Percentiles rank a stretch among this genome's conserved stretches.
Evolutionary conservation across 2,888 invertebrate species (phyloP).

Genomic region (Keiferia lycopersicella): DNA sequence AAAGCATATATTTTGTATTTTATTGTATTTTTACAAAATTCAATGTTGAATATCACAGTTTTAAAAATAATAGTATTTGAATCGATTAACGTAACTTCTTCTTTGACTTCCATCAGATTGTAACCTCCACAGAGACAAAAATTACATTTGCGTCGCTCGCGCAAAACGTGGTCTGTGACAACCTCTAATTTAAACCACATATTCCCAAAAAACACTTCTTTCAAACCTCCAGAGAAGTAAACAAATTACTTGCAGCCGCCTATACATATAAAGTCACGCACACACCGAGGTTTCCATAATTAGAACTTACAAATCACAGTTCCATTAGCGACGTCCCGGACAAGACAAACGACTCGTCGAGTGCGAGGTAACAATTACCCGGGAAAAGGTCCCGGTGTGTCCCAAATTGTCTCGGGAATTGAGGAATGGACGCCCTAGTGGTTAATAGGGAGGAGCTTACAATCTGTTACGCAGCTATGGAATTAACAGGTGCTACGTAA

Average conservation of each 20-base stretch:
- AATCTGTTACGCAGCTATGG: no score
- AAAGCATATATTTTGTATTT: no score
- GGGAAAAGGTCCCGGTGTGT: constrained; percentile 41
- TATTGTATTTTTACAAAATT: no score
- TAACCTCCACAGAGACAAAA: no score
- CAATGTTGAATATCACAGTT: no score
- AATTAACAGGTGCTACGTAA: not conserved
- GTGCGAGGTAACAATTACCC: constrained; percentile 66
- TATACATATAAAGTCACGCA: constrained; percentile 26
- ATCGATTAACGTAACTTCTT: not conserved
- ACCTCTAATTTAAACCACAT: constrained; percentile 5
- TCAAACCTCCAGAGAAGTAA: constrained; percentile 16
- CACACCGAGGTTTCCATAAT: constrained; percentile 42
- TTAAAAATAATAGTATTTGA: no score
- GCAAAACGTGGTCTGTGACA: no score
- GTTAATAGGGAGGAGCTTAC: not conserved
- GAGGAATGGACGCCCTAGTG: constrained; percentile 20
- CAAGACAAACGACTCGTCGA: constrained; percentile 62
- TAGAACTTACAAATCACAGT: constrained; percentile 53
- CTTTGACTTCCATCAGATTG: not conserved
- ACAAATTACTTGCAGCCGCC: constrained; percentile 5
- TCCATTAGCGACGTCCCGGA: constrained; percentile 61
- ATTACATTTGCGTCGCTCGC: no score
- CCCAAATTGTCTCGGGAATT: constrained; percentile 18
- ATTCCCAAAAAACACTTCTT: not conserved